Base-by-base conservation (phyloP, 2,888 invertebrate genomes). In the Synergus umbraculus region DNA sequence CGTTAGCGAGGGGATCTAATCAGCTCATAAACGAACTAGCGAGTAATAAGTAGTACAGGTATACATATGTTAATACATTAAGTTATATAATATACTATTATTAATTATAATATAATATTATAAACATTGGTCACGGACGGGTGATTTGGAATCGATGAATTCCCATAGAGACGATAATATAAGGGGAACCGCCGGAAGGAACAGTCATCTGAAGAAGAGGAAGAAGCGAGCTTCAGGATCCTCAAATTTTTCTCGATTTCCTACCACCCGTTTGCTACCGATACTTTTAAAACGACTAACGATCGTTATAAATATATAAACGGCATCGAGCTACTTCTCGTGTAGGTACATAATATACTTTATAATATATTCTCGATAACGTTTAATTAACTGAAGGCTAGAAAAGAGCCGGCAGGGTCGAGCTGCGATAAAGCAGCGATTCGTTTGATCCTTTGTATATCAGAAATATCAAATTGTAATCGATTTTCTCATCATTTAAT, bases 301-400 rank as follows among this genome's bases (percentile, higher is more conserved):
- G 80, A 84, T 84, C 83, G 78, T 86, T 87, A 87, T 87, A 87
- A 87, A 87, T 87, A 87, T 87, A 87, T 84, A 87, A 87, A 87
- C 83, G 83, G 85, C 85, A 82, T 81, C 80, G 85, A 85, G 81
- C 86, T 85, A 84, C 79, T 80, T 81, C 73, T 81, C 80, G 80
- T 84, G 77, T 77, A 54, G 69, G 76, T 82, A 81, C 82, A 76
- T 79, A 82, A 81, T 79, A 60, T 76, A 79, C 78, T 41, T 46
- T 76, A 79, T 76, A 81, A 65, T 78, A 41, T 80, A 76, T 69
- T 41, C 58, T 77, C 15, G 77, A 80, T 67, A 29, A 79, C 78
- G 78, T 46, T 78, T 69, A 46, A 77, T 73, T 54, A 78, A 80
- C 49, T 79, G 77, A 76, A 82, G 77, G 63, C 76, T 80, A 79